phyloP scores from a whole-genome alignment of 2,888 invertebrate genomes.

The Pilophorus perplexus region DNA sequence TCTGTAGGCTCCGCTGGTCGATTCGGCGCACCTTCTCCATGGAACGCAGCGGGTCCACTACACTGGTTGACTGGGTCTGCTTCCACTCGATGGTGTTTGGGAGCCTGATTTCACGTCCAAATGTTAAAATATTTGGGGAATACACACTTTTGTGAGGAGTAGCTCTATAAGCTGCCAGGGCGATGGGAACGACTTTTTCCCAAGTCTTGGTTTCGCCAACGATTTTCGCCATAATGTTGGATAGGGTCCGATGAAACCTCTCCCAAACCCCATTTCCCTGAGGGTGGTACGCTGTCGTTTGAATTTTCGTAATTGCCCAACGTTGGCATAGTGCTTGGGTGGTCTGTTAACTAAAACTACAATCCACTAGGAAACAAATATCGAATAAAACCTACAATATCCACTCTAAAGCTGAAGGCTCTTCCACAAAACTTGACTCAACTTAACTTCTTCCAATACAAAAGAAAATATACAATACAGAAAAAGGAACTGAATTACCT shows the following conservation, averaged over 20 bases:
- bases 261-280: constrained; percentile 49
- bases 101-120: constrained; percentile 20
- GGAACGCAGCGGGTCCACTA: neutral
- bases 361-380: too few species aligned
- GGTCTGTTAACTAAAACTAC: too few species aligned
- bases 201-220: constrained; percentile 50
- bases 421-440: too few species aligned
- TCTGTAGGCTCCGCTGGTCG: neutral
- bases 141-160: constrained; percentile 49
- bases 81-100: neutral
- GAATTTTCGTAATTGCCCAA: constrained; percentile 41
- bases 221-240: constrained; percentile 50
- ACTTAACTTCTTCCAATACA: too few species aligned
- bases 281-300: constrained; percentile 50
- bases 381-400: too few species aligned
- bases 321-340: neutral
- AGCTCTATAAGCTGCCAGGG: constrained; percentile 50
- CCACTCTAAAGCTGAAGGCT: too few species aligned
- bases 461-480: too few species aligned
- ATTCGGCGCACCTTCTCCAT: neutral
- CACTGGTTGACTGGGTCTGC: too few species aligned
- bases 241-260: constrained; percentile 50
- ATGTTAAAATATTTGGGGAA: constrained; percentile 43
- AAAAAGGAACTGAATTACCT: too few species aligned
- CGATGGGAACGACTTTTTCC: constrained; percentile 50